phyloP scores from a whole-genome alignment of 1,140 invertebrate genomes.

The Lepidurus packardi region DNA sequence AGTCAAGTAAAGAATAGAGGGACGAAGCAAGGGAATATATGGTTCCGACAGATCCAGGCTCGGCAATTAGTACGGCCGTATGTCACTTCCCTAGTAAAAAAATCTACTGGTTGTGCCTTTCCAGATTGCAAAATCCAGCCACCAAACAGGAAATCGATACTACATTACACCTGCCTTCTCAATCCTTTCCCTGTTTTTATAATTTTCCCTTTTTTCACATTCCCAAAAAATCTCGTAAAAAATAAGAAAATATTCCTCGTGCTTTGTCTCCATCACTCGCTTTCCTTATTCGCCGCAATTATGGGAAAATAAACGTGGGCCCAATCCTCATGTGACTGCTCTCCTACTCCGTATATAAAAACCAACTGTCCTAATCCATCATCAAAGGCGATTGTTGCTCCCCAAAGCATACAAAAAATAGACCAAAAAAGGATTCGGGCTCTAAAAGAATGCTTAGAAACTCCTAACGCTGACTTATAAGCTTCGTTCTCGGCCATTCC shows the following conservation, averaged over 20 bases:
- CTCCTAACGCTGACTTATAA: neutral
- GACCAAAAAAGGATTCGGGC: too few relatives aligned
- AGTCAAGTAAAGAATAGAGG: too few relatives aligned
- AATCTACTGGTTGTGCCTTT: neutral
- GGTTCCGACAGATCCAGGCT: neutral
- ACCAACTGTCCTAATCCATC: slow-evolving; percentile 12
- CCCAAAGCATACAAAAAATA: too few relatives aligned
- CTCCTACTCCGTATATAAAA: neutral
- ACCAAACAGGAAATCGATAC: neutral
- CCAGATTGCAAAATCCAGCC: neutral
- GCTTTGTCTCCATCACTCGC: too few relatives aligned
- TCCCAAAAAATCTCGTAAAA: too few relatives aligned
- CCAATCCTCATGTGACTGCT: neutral
- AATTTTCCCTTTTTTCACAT: too few relatives aligned
- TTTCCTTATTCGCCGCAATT: neutral
- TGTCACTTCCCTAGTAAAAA: neutral
- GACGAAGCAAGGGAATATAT: too few relatives aligned
- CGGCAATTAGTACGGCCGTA: slow-evolving; percentile 8
- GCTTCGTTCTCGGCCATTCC: neutral
- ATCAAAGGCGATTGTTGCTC: slow-evolving; percentile 16
- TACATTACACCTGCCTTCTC: neutral
- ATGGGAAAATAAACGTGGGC: neutral
- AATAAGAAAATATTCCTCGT: too few relatives aligned
- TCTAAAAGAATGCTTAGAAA: too few relatives aligned
- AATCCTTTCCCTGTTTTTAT: too few relatives aligned